Evolutionary conservation across 2,113 vertebrate species (phyloP).

Genomic region (Datnioides undecimradiatus): DNA sequence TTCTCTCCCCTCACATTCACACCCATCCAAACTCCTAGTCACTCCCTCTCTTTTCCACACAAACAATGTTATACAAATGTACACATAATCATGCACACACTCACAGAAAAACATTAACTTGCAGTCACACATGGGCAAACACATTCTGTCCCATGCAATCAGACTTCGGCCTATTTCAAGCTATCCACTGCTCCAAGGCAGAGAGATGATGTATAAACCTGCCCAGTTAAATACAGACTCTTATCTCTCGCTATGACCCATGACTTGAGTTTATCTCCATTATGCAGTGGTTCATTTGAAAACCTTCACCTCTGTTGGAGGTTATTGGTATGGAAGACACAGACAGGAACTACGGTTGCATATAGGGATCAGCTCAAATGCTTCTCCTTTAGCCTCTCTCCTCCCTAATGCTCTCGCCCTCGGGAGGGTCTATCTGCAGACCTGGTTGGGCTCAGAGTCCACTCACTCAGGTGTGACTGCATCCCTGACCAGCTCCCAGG

Average conservation of each 20-base stretch:
- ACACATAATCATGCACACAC: slow-evolving; percentile 70
- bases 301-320: slow-evolving; percentile 70
- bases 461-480: slow-evolving; percentile 70
- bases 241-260: slow-evolving; percentile 68
- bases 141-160: slow-evolving; percentile 68
- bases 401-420: slow-evolving; percentile 40
- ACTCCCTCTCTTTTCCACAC: slow-evolving; percentile 48
- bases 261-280: slow-evolving; percentile 75
- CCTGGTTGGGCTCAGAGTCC: slow-evolving; percentile 39
- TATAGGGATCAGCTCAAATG: slow-evolving; percentile 58
- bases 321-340: slow-evolving; percentile 70
- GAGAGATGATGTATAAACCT: slow-evolving; percentile 68
- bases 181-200: slow-evolving; percentile 48
- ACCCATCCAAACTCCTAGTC: slow-evolving; percentile 50
- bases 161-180: slow-evolving; percentile 63
- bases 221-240: slow-evolving; percentile 63
- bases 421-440: slow-evolving; percentile 53
- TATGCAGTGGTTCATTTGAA: slow-evolving; percentile 69
- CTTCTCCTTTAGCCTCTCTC: slow-evolving; percentile 57
- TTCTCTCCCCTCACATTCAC: slow-evolving; percentile 63
- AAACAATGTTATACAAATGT: slow-evolving; percentile 70
- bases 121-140: slow-evolving; percentile 68
- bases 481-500: slow-evolving; percentile 68
- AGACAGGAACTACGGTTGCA: slow-evolving; percentile 55
- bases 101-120: slow-evolving; percentile 69